Evolutionary conservation across 2,113 vertebrate species (phyloP).

Genomic region (Phoenicopterus ruber): DNA sequence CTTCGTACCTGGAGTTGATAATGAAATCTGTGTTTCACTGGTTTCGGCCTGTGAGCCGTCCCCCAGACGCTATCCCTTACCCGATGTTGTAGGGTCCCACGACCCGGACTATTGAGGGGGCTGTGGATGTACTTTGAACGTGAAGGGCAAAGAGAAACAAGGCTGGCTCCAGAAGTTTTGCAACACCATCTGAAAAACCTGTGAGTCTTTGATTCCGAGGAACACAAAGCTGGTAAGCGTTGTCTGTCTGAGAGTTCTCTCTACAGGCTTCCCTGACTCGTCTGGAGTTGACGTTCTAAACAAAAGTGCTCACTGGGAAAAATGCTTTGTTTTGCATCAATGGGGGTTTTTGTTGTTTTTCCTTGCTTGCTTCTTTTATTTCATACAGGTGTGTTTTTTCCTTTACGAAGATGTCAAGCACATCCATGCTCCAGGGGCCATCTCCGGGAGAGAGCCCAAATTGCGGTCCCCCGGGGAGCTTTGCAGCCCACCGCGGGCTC

Average conservation of each 20-base stretch:
- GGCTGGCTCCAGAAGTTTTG: background rate
- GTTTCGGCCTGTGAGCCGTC: background rate
- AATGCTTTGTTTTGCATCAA: background rate
- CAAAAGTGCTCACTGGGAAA: background rate
- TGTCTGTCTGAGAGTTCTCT: background rate
- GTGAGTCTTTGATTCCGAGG: background rate
- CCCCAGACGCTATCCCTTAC: rapidly evolving
- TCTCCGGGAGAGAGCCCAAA: background rate
- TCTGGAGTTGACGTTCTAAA: background rate
- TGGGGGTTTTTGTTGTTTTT: background rate
- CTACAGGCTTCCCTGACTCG: background rate
- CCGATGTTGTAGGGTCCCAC: rapidly evolving
- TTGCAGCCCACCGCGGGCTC: background rate
- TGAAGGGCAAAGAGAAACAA: background rate
- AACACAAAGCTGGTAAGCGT: background rate
- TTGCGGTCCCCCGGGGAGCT: rapidly evolving
- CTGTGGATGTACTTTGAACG: background rate
- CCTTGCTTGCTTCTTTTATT: background rate
- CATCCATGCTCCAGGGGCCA: background rate
- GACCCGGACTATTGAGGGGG: background rate
- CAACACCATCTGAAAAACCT: background rate
- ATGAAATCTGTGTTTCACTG: background rate
- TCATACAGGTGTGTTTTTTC: background rate
- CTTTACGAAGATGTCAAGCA: background rate
- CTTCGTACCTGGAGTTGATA: background rate